Percentiles rank a stretch among this genome's conserved stretches.
These are phyloP conservation scores for Drosophila acutilabella DNA, from an alignment of 2,888 invertebrate species.

Conservation along the genomic window DNA sequence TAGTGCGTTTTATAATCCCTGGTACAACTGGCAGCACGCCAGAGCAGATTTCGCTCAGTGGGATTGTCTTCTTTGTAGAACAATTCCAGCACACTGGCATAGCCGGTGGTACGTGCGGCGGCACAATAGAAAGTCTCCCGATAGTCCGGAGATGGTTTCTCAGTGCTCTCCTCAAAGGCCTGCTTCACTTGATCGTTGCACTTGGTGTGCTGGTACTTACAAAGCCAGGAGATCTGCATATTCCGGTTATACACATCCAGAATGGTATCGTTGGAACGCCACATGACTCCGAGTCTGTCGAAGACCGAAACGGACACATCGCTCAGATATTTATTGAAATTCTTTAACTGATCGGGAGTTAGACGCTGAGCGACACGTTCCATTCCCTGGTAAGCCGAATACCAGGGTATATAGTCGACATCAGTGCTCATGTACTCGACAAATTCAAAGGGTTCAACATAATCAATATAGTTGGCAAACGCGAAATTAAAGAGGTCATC, in stretches of 20 bases:
- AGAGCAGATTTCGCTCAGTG: slow-evolving; percentile 88
- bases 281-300: slow-evolving; percentile 85
- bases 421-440: slow-evolving; percentile 89
- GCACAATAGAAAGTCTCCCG: slow-evolving; percentile 74
- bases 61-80: slow-evolving; percentile 87
- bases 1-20: slow-evolving; percentile 86
- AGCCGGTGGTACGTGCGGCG: slow-evolving; percentile 49
- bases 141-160: slow-evolving; percentile 66
- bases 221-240: slow-evolving; percentile 88
- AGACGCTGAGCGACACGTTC: slow-evolving; percentile 51
- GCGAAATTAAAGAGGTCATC: slow-evolving; percentile 90
- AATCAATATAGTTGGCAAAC: slow-evolving; percentile 86
- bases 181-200: slow-evolving; percentile 86
- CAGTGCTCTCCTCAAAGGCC: neutral
- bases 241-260: slow-evolving; percentile 87
- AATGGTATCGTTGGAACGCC: slow-evolving; percentile 84
- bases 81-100: slow-evolving; percentile 77
- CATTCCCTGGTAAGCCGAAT: slow-evolving; percentile 86
- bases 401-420: slow-evolving; percentile 91
- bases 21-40: slow-evolving; percentile 89
- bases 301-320: slow-evolving; percentile 85
- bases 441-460: slow-evolving; percentile 86
- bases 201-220: slow-evolving; percentile 87
- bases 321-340: slow-evolving; percentile 83
- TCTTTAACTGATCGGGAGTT: slow-evolving; percentile 42